These are phyloP conservation scores for Chrysina gloriosa DNA, from an alignment of 2,888 invertebrate genomes.

Conservation along the genomic window DNA sequence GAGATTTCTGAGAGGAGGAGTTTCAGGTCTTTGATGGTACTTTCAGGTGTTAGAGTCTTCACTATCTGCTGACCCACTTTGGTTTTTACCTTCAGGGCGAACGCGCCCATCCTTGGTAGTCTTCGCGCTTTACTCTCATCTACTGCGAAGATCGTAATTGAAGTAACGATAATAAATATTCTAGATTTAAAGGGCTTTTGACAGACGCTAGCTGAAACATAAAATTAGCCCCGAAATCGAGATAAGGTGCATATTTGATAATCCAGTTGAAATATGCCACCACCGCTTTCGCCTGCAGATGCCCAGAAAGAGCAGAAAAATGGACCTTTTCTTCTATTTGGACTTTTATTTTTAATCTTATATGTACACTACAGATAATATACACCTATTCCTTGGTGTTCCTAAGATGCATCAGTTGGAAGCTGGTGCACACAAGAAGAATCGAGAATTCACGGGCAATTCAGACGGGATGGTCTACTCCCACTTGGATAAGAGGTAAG, in stretches of 20 bases:
- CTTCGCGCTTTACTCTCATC: neutral
- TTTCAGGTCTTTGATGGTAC: conserved; percentile 81
- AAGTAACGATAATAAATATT: neutral
- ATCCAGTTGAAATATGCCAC: too few relatives aligned
- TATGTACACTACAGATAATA: too few relatives aligned
- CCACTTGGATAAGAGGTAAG: too few relatives aligned
- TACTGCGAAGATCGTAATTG: neutral
- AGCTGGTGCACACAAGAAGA: too few relatives aligned
- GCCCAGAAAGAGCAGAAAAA: too few relatives aligned
- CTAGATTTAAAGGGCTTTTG: neutral
- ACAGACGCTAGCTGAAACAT: neutral
- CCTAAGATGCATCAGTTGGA: too few relatives aligned
- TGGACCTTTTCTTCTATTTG: too few relatives aligned
- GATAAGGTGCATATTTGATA: neutral
- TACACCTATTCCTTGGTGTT: too few relatives aligned
- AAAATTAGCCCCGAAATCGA: neutral
- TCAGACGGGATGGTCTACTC: too few relatives aligned
- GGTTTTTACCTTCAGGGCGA: conserved; percentile 83
- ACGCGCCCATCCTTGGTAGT: conserved; percentile 75
- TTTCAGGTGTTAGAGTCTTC: conserved; percentile 75
- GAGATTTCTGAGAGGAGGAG: conserved; percentile 76
- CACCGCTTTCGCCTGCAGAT: too few relatives aligned
- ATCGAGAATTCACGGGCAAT: too few relatives aligned
- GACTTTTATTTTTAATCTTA: too few relatives aligned
- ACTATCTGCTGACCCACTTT: conserved; percentile 86